Evolutionary conservation across 2,113 vertebrate genomes (phyloP).

Genomic region (Naja naja): DNA sequence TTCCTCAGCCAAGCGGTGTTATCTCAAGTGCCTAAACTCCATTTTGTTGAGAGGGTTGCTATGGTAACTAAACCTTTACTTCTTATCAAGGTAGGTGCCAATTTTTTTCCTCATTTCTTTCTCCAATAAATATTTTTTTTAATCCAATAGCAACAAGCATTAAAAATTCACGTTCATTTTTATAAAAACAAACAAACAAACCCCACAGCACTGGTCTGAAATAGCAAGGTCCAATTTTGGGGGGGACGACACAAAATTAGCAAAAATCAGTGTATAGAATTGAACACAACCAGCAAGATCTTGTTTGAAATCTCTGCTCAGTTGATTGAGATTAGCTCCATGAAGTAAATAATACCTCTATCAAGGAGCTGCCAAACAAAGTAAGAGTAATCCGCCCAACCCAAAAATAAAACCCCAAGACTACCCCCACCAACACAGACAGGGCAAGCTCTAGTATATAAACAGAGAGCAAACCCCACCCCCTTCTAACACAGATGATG

Average conservation of each 20-base stretch:
- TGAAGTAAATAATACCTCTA: too few species aligned
- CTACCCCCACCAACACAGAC: too few species aligned
- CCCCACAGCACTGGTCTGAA: not conserved
- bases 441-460: too few species aligned
- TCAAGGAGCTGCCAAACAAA: too few species aligned
- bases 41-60: conserved; percentile 54
- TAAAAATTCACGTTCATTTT: not conserved
- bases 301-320: not conserved
- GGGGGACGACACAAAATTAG: too few species aligned
- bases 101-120: not conserved
- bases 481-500: too few species aligned
- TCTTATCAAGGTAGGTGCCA: conserved; percentile 41
- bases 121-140: not conserved
- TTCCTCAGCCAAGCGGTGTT: conserved; percentile 9
- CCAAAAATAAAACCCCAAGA: too few species aligned
- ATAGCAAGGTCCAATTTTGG: not conserved
- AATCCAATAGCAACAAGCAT: not conserved
- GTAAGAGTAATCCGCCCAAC: too few species aligned
- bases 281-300: not conserved
- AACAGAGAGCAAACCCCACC: too few species aligned
- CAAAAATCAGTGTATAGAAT: not conserved
- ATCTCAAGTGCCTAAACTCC: conserved; percentile 15
- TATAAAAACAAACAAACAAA: not conserved
- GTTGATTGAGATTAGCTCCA: not conserved
- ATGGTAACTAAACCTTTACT: conserved; percentile 38